phyloP scores from a whole-genome alignment of 2,888 invertebrate genomes.

The Coleophora deauratella region DNA sequence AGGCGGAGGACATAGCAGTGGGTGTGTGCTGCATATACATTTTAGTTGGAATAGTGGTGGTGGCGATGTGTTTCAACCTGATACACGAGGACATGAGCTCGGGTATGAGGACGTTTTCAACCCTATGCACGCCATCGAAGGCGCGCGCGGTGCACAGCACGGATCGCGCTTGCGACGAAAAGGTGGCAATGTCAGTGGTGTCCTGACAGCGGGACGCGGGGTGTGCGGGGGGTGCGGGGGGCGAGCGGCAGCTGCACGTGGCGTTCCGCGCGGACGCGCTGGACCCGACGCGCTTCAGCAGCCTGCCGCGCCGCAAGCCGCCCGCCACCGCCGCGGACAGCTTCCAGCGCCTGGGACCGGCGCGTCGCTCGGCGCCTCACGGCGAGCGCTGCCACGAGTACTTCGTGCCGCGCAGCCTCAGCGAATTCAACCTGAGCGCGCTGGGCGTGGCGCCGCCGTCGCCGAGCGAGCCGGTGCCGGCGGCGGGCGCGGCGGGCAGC shows the following conservation, averaged over 20 bases:
- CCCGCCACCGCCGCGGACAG: constrained; percentile 36
- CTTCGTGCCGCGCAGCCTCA: constrained; percentile 88
- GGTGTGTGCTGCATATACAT: constrained; percentile 88
- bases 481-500: constrained; percentile 33
- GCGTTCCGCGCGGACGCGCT: constrained; percentile 51
- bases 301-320: constrained; percentile 68
- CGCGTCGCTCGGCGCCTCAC: constrained; percentile 74
- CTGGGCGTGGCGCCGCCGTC: constrained; percentile 40
- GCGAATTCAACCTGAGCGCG: constrained; percentile 85
- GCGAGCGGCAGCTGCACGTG: constrained; percentile 41
- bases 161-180: constrained; percentile 48
- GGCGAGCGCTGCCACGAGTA: constrained; percentile 83
- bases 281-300: constrained; percentile 69
- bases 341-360: constrained; percentile 79
- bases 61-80: constrained; percentile 91
- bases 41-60: constrained; percentile 86
- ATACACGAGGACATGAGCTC: constrained; percentile 80
- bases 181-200: constrained; percentile 64
- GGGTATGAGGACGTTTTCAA: constrained; percentile 18
- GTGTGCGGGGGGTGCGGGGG: too few species aligned
- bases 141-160: constrained; percentile 53
- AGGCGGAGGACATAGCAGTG: constrained; percentile 78
- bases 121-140: constrained; percentile 37
- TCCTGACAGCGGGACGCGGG: constrained; percentile 73
- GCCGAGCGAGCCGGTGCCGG: constrained; percentile 25